Conservation (phyloP, 2,888 invertebrate species). For the Camponotus fellah region DNA sequence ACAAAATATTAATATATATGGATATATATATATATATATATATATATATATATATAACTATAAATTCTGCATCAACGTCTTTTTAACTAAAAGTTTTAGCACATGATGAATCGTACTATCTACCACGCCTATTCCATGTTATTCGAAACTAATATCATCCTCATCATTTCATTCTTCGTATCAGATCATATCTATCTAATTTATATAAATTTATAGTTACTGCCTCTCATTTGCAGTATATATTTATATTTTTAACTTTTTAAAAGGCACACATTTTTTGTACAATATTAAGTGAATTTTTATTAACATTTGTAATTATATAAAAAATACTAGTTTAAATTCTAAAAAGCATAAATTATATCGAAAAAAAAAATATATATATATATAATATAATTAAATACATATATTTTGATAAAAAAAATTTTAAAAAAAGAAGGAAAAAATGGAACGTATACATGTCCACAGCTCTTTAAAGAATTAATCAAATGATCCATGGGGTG, state of each 20-base stretch:
- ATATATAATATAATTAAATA: too few species aligned
- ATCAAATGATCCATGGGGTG: too few species aligned
- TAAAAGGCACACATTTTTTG: neutral
- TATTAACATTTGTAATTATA: neutral
- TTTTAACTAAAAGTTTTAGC: neutral
- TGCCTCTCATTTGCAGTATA: neutral
- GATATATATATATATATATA: too few species aligned
- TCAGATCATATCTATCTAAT: neutral
- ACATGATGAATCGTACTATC: neutral
- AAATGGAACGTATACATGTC: too few species aligned
- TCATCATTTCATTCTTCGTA: neutral
- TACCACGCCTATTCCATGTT: slow-evolving; percentile 35
- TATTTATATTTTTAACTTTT: neutral
- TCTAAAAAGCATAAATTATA: neutral
- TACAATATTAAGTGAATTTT: neutral
- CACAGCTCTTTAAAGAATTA: too few species aligned
- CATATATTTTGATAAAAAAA: too few species aligned
- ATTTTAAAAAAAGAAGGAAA: too few species aligned
- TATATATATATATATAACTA: too few species aligned
- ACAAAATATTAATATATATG: neutral
- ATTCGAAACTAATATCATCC: neutral
- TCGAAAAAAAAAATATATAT: too few species aligned
- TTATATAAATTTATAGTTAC: too few species aligned
- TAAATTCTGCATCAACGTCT: slow-evolving; percentile 7
- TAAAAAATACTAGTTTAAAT: neutral